Evolutionary conservation across 2,888 invertebrate species (phyloP), one percentile per base, ranked within the genome.

Genomic region (Conistra vaccinii): DNA sequence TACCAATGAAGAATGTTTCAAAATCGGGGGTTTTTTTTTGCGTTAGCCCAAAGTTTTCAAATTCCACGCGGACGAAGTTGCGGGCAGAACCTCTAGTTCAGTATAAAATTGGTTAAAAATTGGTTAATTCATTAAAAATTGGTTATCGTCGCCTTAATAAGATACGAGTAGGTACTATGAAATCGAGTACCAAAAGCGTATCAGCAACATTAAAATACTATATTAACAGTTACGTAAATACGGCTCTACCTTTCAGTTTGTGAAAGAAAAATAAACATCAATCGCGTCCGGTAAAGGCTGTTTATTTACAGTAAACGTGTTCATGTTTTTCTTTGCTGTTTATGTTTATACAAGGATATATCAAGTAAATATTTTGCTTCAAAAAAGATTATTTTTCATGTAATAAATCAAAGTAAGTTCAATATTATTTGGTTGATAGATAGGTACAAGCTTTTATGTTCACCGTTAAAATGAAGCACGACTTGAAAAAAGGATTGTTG

Each of bases 201-300:
- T 10, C 20, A 5, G 20, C 20, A 42, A 62, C 62, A 39, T 62
- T n/a, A 10, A 20, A 39, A 39, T 12, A 62, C 3, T 26, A 26
- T 10, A 10, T 10, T 26, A 62, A 45, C 29, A 14, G 45, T 45
- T 12, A 45, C 3, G 23, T 63, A 45, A 63, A 69, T 35, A 35
- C 35, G 6, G 0, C 6, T 35, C 35, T 57, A n/a, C 80, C 48
- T 26, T 72, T 51, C 51, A 62, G 80, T 67, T 57, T 79, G 80
- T 57, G 14, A 39, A 73, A 72, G 73, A 55, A 78, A 73, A 62
- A 80, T 57, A 78, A 80, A 78, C 73, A 78, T 72, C 10, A 73
- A 32, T 60, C 39, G 48, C 73, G 66, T 62, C 78, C 66, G 32
- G n/a, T 48, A 57, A 73, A 62, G 42, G 57, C 26, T 78, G 55